These are phyloP conservation scores for Homalodisca vitripennis DNA, from an alignment of 1,140 invertebrate genomes.

Conservation along the genomic window DNA sequence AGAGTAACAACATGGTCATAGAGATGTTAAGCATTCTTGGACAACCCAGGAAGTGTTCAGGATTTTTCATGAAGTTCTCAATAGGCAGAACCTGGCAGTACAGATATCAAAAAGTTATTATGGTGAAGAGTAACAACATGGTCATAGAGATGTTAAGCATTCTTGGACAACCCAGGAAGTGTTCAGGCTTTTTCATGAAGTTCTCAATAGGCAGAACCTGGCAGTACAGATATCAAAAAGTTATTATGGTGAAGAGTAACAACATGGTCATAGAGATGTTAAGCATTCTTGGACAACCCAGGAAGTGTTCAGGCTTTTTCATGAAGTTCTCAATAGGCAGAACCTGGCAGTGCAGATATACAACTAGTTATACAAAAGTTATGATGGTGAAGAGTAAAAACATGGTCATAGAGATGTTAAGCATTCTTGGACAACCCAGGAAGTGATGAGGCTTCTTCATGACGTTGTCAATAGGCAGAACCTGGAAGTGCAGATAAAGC, in stretches of 20 bases:
- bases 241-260: too few species aligned
- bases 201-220: constrained; percentile 86
- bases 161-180: constrained; percentile 77
- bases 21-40: constrained; percentile 83
- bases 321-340: constrained; percentile 90
- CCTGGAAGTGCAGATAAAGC: constrained; percentile 46
- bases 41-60: constrained; percentile 72
- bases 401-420: constrained; percentile 82
- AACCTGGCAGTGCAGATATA: constrained; percentile 52
- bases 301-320: constrained; percentile 76
- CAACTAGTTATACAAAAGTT: too few species aligned
- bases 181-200: constrained; percentile 77
- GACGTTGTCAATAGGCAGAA: constrained; percentile 87
- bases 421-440: constrained; percentile 75
- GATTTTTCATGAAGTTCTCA: constrained; percentile 86
- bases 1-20: constrained; percentile 77
- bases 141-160: constrained; percentile 86
- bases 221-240: neutral
- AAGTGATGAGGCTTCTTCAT: constrained; percentile 83
- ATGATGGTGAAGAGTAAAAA: constrained; percentile 76
- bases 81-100: constrained; percentile 71
- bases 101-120: too few species aligned
- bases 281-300: constrained; percentile 77
- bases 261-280: constrained; percentile 78
- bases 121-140: too few species aligned